Evolutionary conservation across 2,113 vertebrate species (phyloP).

Genomic region (Sander vitreus): DNA sequence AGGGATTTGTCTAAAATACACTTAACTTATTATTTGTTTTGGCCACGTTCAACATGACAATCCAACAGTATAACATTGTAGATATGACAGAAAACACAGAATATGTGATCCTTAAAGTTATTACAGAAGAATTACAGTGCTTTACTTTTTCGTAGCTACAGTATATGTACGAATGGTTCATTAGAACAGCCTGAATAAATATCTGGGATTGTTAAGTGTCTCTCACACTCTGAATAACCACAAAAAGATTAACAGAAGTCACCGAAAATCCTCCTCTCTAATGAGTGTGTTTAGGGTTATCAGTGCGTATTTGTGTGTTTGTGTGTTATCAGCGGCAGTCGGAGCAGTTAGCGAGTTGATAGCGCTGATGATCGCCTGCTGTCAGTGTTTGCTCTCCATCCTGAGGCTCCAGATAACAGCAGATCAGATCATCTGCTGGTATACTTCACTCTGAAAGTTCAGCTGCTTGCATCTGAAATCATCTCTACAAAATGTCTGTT

Average conservation of each 20-base stretch:
- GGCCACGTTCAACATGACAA: no score
- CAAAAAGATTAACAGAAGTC: neutral
- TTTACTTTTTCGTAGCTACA: no score
- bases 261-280: conserved; percentile 2
- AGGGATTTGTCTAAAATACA: no score
- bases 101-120: no score
- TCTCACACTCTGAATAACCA: neutral
- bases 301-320: conserved; percentile 16
- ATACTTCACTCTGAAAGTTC: no score
- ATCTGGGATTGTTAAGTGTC: neutral
- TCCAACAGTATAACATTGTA: no score
- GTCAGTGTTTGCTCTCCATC: conserved; percentile 40
- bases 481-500: no score
- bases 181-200: neutral
- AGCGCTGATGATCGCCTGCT: conserved; percentile 37
- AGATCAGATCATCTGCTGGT: neutral
- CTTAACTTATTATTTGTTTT: no score
- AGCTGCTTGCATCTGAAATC: neutral
- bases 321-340: conserved; percentile 28
- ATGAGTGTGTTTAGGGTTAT: conserved; percentile 13
- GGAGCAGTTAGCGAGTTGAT: conserved; percentile 47
- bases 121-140: no score
- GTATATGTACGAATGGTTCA: no score
- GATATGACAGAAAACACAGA: no score
- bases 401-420: conserved; percentile 32